Evolutionary conservation across 2,113 vertebrate species (phyloP).

Genomic region (Oncorhynchus gorbuscha): DNA sequence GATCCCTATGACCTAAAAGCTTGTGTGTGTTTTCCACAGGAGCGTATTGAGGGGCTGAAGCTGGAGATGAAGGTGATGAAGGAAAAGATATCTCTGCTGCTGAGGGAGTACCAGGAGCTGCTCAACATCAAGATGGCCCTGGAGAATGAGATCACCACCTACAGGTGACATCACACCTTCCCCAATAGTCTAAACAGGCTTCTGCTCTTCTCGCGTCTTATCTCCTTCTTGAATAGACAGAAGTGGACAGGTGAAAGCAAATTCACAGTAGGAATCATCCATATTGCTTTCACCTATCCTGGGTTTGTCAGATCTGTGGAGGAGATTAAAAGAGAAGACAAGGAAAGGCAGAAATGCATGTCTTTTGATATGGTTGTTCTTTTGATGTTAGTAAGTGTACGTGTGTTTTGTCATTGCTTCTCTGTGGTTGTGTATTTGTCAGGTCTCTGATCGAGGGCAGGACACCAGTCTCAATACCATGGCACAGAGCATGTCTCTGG

Average conservation of each 20-base stretch:
- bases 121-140: slow-evolving; percentile 78
- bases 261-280: neutral
- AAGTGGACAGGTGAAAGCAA: neutral
- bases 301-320: neutral
- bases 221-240: neutral
- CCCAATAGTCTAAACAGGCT: neutral
- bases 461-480: slow-evolving; percentile 66
- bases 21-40: slow-evolving; percentile 36
- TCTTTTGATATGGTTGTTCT: too few relatives aligned
- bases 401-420: neutral
- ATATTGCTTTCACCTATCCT: neutral
- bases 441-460: slow-evolving; percentile 78
- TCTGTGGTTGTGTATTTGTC: neutral
- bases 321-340: too few relatives aligned
- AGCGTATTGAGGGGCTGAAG: slow-evolving; percentile 46
- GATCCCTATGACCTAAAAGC: neutral
- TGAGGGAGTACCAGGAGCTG: slow-evolving; percentile 76
- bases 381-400: too few relatives aligned
- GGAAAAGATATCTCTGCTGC: slow-evolving; percentile 71
- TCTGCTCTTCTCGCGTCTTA: neutral
- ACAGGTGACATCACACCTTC: slow-evolving; percentile 61
- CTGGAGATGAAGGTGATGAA: slow-evolving; percentile 63
- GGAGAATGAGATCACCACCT: slow-evolving; percentile 78
- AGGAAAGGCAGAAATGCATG: too few relatives aligned
- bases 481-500: slow-evolving; percentile 54